A percentile compares a stretch with the other conserved stretches of the same genome.
Conservation (phyloP, 2,113 vertebrate genomes). For the Tringa solitaria region DNA sequence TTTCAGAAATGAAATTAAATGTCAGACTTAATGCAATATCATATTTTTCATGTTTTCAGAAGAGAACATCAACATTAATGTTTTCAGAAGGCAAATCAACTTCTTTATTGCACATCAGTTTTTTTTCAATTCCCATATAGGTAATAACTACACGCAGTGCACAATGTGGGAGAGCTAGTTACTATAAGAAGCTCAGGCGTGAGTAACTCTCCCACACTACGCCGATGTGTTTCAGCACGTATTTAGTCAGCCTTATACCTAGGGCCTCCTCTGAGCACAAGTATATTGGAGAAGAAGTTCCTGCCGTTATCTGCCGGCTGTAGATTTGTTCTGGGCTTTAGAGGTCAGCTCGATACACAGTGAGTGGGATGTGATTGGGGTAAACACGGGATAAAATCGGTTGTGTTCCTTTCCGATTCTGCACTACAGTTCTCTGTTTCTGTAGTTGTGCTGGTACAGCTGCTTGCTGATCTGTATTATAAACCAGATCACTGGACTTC, state of each 20-base stretch:
- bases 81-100: slow-evolving; percentile 5
- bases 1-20: background rate
- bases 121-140: background rate
- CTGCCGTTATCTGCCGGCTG: background rate
- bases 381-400: background rate
- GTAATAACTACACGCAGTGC: background rate
- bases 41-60: background rate
- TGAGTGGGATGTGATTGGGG: background rate
- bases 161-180: slow-evolving; percentile 40
- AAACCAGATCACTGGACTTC: background rate
- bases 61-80: background rate
- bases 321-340: background rate
- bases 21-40: background rate
- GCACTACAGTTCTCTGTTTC: background rate
- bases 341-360: background rate
- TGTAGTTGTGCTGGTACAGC: background rate
- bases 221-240: background rate
- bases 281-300: background rate
- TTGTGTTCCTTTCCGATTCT: background rate
- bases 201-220: slow-evolving; percentile 48
- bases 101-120: background rate
- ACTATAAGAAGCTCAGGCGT: slow-evolving; percentile 52
- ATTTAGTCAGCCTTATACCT: slow-evolving; percentile 35
- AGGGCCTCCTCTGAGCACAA: background rate
- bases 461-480: background rate